A percentile compares a stretch with the other conserved stretches of the same genome.
Evolutionary conservation across 2,797 vertebrate species (phyloP).

Genomic region (Neosalanx taihuensis): DNA sequence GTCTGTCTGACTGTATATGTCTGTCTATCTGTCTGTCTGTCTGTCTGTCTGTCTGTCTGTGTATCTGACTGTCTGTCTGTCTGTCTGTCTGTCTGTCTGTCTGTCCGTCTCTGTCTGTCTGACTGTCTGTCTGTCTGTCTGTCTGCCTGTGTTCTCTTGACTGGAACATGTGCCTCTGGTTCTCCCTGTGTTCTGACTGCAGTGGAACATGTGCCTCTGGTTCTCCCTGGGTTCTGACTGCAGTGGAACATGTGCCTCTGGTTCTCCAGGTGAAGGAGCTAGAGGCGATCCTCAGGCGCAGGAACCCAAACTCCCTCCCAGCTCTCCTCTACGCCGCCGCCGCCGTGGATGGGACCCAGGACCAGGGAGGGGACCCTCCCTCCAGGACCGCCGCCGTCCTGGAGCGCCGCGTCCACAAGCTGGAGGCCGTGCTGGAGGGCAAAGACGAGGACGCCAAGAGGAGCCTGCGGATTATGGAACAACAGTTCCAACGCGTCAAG

Average conservation of each 20-base stretch:
- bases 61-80: too few species aligned
- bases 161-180: neutral
- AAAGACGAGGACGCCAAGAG: conserved; percentile 88
- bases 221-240: neutral
- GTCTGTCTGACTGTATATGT: too few species aligned
- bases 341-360: conserved; percentile 54
- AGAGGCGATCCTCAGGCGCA: conserved; percentile 77
- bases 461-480: conserved; percentile 86
- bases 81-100: too few species aligned
- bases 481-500: conserved; percentile 90
- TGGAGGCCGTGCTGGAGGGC: conserved; percentile 88
- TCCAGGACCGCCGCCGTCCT: conserved; percentile 72
- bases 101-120: too few species aligned
- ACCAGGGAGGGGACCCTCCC: conserved; percentile 24
- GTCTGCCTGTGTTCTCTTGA: too few species aligned
- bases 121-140: too few species aligned
- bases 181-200: neutral
- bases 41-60: too few species aligned
- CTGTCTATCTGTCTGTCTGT: too few species aligned
- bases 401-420: conserved; percentile 82
- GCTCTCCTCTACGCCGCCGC: conserved; percentile 88
- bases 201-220: neutral
- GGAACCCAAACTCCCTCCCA: conserved; percentile 89
- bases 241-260: neutral
- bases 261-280: conserved; percentile 69